Evolutionary conservation across 2,888 invertebrate species (phyloP).

Genomic region (Adela reaumurella): DNA sequence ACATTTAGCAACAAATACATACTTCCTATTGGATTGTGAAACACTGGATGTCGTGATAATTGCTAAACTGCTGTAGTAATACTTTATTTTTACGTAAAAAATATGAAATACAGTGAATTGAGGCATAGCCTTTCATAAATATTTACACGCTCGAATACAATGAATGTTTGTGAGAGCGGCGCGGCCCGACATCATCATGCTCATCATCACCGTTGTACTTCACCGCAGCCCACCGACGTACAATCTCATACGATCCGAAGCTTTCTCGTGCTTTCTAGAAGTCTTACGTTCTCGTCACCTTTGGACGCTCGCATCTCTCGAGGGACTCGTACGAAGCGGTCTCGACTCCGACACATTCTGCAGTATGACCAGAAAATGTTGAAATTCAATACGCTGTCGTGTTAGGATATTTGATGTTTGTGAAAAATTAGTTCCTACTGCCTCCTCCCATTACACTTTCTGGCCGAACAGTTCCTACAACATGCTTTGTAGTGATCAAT

Average conservation of each 20-base stretch:
- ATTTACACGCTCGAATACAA: no score
- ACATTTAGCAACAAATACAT: no score
- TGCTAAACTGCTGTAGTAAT: background rate
- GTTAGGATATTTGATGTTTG: no score
- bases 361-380: background rate
- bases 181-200: no score
- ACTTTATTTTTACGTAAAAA: background rate
- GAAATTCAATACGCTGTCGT: background rate
- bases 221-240: background rate
- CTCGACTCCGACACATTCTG: background rate
- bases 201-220: background rate
- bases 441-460: no score
- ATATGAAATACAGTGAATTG: background rate
- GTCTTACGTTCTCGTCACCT: background rate
- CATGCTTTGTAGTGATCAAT: no score
- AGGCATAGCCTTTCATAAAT: no score
- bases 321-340: background rate
- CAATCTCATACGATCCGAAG: background rate
- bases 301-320: no score
- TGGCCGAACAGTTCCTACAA: no score
- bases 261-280: background rate
- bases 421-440: background rate
- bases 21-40: no score
- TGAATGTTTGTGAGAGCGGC: background rate
- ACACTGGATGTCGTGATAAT: background rate